Conservation (phyloP, 2,113 vertebrate genomes). For the Gnathonemus echidnorhynchus region DNA sequence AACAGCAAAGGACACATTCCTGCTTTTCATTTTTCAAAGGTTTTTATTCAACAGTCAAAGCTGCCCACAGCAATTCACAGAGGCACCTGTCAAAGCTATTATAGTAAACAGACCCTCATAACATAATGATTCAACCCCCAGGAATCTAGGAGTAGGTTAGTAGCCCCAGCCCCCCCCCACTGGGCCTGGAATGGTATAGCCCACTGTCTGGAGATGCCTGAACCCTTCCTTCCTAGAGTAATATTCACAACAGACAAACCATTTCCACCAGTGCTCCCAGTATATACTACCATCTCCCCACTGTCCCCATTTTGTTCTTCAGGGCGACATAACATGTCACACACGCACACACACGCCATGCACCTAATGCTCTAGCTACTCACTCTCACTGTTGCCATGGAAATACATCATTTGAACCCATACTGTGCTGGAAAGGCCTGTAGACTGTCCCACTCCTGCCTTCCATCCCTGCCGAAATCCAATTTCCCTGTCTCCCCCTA, state of each 20-base stretch:
- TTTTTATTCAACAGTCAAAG: constrained; percentile 2
- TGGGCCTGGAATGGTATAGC: not conserved
- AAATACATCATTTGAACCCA: not conserved
- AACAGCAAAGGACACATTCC: not conserved
- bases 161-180: not conserved
- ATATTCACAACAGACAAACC: not conserved
- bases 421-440: not conserved
- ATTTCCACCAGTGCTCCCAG: not conserved
- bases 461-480: not conserved
- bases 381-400: not conserved
- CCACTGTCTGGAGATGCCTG: not conserved
- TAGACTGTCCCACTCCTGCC: not conserved
- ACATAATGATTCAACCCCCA: not conserved
- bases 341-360: not conserved
- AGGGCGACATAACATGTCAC: not conserved
- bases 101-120: not conserved
- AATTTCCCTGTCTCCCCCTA: not conserved
- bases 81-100: not conserved
- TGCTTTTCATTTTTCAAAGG: not conserved
- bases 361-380: not conserved
- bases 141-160: not conserved
- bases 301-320: not conserved
- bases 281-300: not conserved
- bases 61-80: not conserved
- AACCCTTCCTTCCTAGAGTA: not conserved